Conservation (phyloP, 1,140 invertebrate genomes). For the Bombus consobrinus region DNA sequence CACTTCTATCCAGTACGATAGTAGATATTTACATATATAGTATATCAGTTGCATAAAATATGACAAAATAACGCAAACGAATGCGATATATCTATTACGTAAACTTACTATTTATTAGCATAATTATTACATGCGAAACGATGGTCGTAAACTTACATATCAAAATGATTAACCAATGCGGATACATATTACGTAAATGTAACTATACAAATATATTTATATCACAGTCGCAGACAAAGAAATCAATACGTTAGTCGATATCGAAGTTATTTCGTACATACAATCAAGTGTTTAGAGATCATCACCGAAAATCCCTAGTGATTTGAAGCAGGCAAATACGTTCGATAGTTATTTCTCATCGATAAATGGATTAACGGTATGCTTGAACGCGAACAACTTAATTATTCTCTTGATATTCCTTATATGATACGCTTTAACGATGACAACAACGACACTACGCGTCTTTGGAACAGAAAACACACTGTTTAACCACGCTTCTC, state of each 20-base stretch:
- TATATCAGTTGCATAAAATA: background rate
- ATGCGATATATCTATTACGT: slow-evolving; percentile 10
- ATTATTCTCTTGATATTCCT: slow-evolving; percentile 17
- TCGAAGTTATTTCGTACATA: slow-evolving; percentile 36
- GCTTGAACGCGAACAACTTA: slow-evolving; percentile 29
- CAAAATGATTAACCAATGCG: slow-evolving; percentile 64
- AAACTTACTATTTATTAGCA: slow-evolving; percentile 64
- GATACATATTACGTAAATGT: slow-evolving; percentile 62
- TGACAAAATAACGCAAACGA: background rate
- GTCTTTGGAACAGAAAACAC: background rate
- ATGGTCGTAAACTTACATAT: slow-evolving; percentile 60
- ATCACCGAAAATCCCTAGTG: background rate
- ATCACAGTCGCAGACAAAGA: slow-evolving; percentile 69
- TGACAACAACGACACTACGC: background rate
- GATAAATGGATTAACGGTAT: slow-evolving; percentile 31
- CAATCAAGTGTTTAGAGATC: slow-evolving; percentile 13
- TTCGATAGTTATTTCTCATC: background rate
- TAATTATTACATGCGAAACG: slow-evolving; percentile 62
- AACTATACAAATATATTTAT: slow-evolving; percentile 72
- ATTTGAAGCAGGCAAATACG: slow-evolving; percentile 19
- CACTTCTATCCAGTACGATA: too few species aligned
- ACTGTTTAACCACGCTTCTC: background rate
- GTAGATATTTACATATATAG: too few species aligned
- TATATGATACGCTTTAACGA: slow-evolving; percentile 12
- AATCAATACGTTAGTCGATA: slow-evolving; percentile 54